Evolutionary conservation across 2,797 vertebrate genomes (phyloP), one percentile per base, ranked within the genome.

Genomic region (Pogonophryne albipinna): DNA sequence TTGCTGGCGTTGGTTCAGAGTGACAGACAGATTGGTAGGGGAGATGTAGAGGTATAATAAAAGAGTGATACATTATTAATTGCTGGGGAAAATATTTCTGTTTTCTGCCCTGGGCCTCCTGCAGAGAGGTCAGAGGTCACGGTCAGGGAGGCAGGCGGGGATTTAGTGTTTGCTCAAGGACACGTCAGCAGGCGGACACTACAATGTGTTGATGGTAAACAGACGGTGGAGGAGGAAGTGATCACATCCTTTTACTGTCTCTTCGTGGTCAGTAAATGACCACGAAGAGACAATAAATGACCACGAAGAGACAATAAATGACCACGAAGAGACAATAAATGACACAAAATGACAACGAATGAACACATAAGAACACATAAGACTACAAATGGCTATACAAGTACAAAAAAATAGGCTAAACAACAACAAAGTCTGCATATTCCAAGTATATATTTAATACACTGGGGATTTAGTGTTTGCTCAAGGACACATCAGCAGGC

Each of bases 161-260:
- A 84, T 81, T 85, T 73, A 84, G 67, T 66, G 80, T 76, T 59
- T 38, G 55, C 79, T 86, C 87, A 82, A 69, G 81, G 84, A 85
- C 66, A 67, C 65, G 27, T 49, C 66, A 71, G 60, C 19, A 57
- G 70, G 2, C 50, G 31, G 51, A 64, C 16, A 53, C 58, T 23
- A 66, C 27, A 27, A 5, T 27, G 27, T 27, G 27, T 5, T 27
- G 27, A 27, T 27, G 27, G 27, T 27, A 27, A 27, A 27, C 27
- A 27, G 27, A 27, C 27, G 27, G 27, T 27, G 27, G 27, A 27
- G 27, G 27, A 27, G 27, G 27, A 27, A 27, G 27, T 27, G 27
- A 27, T 27, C 27, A 27, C 27, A 27, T 27, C 27, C n/a, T n/a
- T n/a, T n/a, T n/a, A n/a, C n/a, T n/a, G n/a, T n/a, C n/a, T n/a